Conservation (phyloP, 2,797 vertebrate genomes). For the Hippoglossus hippoglossus region DNA sequence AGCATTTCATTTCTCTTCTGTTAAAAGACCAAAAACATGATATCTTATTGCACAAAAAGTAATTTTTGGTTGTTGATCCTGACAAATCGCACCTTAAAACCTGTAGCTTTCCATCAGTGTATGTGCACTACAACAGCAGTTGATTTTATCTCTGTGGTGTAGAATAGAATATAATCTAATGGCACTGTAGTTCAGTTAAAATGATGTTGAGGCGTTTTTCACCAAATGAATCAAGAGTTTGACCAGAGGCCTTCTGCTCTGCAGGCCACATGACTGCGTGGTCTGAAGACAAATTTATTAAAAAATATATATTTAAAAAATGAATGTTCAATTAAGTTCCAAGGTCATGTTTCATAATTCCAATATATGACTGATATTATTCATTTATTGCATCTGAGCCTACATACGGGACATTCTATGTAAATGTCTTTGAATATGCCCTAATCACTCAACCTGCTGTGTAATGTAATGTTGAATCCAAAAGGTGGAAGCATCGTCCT, state of each 20-base stretch:
- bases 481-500: constrained; percentile 26
- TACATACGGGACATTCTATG: background rate
- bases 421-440: background rate
- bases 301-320: background rate
- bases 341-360: background rate
- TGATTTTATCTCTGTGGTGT: constrained; percentile 14
- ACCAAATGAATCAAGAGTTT: background rate
- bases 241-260: too few species aligned
- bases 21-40: constrained; percentile 7
- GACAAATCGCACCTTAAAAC: constrained; percentile 41
- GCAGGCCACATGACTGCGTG: background rate
- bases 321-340: background rate
- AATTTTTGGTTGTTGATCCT: background rate
- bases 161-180: background rate
- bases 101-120: constrained; percentile 13
- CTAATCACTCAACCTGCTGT: constrained; percentile 7
- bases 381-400: background rate
- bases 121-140: constrained; percentile 1
- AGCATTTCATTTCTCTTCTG: background rate
- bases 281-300: background rate
- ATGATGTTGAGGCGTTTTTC: background rate
- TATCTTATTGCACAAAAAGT: constrained; percentile 4
- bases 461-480: constrained; percentile 27
- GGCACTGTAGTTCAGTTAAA: background rate
- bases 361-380: background rate